Conservation (phyloP, 2,888 invertebrate genomes). For the Oegoconia quadripuncta region DNA sequence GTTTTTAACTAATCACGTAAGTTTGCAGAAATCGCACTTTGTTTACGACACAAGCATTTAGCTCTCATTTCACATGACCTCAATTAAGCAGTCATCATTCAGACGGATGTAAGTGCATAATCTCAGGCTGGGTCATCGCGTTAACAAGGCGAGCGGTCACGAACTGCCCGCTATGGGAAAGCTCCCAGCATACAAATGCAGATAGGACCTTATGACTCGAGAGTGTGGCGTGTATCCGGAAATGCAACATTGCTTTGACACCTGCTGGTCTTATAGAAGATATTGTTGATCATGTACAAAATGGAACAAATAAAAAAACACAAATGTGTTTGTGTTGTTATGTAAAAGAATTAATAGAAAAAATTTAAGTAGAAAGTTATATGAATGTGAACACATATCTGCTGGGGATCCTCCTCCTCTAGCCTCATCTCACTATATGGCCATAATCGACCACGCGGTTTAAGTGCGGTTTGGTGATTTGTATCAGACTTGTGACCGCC, state of each 20-base stretch:
- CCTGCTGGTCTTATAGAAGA: conserved; percentile 8
- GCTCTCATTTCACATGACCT: conserved; percentile 55
- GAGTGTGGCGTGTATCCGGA: conserved; percentile 25
- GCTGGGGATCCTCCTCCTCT: too few relatives aligned
- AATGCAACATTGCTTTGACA: conserved; percentile 13
- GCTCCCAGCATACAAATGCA: conserved; percentile 72
- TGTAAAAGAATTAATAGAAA: too few relatives aligned
- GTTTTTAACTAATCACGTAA: too few relatives aligned
- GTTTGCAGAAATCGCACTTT: conserved; percentile 30
- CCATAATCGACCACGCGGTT: too few relatives aligned
- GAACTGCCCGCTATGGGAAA: conserved; percentile 75
- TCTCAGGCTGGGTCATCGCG: conserved; percentile 68
- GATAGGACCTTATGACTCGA: conserved; percentile 54
- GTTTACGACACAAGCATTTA: conserved; percentile 35
- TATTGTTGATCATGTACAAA: too few relatives aligned
- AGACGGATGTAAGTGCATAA: conserved; percentile 74
- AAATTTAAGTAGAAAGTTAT: too few relatives aligned
- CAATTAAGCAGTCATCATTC: conserved; percentile 73
- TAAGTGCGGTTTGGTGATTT: too few relatives aligned
- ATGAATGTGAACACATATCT: too few relatives aligned
- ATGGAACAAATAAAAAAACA: too few relatives aligned
- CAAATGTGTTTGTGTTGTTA: too few relatives aligned
- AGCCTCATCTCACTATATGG: too few relatives aligned
- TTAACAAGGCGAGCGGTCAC: conserved; percentile 75
- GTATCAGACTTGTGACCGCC: too few relatives aligned